These are phyloP conservation scores for Dallia pectoralis DNA, from an alignment of 2,797 vertebrate genomes.

Conservation along the genomic window DNA sequence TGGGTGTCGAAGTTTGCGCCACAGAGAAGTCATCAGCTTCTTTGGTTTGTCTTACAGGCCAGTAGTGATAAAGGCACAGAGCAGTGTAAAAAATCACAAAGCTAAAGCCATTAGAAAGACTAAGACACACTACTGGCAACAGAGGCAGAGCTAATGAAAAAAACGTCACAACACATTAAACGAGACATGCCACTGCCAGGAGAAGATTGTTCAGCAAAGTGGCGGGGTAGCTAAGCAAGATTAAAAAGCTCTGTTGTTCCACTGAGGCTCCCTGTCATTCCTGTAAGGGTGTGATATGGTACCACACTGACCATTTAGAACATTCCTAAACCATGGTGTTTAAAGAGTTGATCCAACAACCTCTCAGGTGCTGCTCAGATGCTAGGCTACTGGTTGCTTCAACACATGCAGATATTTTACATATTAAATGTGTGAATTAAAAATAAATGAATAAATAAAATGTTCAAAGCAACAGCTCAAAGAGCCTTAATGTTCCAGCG, in stretches of 20 bases:
- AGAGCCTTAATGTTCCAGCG: too few relatives aligned
- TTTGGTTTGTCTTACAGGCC: conserved; percentile 27
- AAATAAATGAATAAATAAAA: too few relatives aligned
- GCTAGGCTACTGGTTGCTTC: too few relatives aligned
- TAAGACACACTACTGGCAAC: conserved; percentile 7
- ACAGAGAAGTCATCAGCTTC: conserved; percentile 20
- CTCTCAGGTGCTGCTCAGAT: too few relatives aligned
- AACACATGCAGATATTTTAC: too few relatives aligned
- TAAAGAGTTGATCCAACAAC: too few relatives aligned
- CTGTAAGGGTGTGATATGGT: not conserved
- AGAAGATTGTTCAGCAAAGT: not conserved
- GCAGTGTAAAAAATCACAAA: conserved; percentile 6
- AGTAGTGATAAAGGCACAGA: conserved; percentile 31
- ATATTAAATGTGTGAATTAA: too few relatives aligned
- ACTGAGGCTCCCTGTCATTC: not conserved
- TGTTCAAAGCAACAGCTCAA: too few relatives aligned
- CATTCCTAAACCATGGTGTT: too few relatives aligned
- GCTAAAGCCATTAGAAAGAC: conserved; percentile 16
- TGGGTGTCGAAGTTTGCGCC: conserved; percentile 43
- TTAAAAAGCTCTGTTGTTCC: not conserved
- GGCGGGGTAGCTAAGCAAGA: not conserved
- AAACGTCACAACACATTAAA: conserved; percentile 2
- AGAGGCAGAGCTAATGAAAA: not conserved
- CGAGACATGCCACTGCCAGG: not conserved
- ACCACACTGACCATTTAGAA: not conserved